These are phyloP conservation scores for Ophion slaviceki DNA, from an alignment of 2,888 invertebrate species.

Conservation along the genomic window DNA sequence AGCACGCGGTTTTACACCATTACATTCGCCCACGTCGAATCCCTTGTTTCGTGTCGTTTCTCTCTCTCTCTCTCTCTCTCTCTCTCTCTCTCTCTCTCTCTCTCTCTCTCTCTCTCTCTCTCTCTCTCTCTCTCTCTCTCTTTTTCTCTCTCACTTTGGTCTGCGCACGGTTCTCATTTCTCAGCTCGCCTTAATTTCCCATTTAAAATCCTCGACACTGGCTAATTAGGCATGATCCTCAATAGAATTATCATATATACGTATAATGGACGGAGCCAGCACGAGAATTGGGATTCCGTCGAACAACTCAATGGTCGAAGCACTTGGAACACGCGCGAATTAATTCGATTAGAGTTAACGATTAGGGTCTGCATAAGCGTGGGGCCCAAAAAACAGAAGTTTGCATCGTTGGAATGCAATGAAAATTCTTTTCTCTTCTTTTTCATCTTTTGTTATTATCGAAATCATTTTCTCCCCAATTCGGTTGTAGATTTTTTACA, in stretches of 20 bases:
- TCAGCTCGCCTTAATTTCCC: constrained; percentile 25
- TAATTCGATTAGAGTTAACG: too few relatives aligned
- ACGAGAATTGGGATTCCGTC: neutral
- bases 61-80: constrained; percentile 63
- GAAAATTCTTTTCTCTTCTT: too few relatives aligned
- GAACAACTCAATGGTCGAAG: constrained; percentile 25
- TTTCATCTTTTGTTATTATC: too few relatives aligned
- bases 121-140: constrained; percentile 25
- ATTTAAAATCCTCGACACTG: constrained; percentile 11
- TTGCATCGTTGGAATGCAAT: too few relatives aligned
- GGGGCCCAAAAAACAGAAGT: too few relatives aligned
- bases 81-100: constrained; percentile 27
- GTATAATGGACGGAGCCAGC: neutral
- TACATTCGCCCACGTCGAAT: constrained; percentile 79
- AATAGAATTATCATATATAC: constrained; percentile 15
- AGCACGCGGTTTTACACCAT: constrained; percentile 75
- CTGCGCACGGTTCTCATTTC: constrained; percentile 59
- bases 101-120: too few relatives aligned
- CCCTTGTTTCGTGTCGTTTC: constrained; percentile 67
- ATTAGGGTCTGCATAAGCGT: too few relatives aligned
- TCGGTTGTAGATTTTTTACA: too few relatives aligned
- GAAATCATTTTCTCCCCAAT: too few relatives aligned
- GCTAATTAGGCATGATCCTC: constrained; percentile 36
- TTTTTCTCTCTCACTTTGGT: too few relatives aligned
- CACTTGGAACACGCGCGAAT: neutral